phyloP scores from a whole-genome alignment of 2,888 invertebrate genomes.

The Drosophila lutescens region DNA sequence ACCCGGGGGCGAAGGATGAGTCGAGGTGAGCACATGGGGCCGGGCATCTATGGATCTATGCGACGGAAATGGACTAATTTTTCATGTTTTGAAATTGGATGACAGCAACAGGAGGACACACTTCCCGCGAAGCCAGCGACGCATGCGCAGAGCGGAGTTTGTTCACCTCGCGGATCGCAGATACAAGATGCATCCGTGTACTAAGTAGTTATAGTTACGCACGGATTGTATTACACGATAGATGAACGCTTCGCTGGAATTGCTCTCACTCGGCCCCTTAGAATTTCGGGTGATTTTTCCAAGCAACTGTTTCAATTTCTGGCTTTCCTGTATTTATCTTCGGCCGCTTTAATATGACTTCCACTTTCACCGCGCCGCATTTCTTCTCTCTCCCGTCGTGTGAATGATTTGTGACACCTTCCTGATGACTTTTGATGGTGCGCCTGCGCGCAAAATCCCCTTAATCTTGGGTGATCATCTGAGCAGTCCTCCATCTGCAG shows the following conservation, averaged over 20 bases:
- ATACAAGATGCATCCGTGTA: constrained; percentile 43
- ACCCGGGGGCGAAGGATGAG: constrained; percentile 41
- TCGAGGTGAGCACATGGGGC: constrained; percentile 29
- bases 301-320: constrained; percentile 76
- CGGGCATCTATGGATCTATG: constrained; percentile 19
- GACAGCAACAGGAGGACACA: constrained; percentile 58
- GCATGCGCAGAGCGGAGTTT: constrained; percentile 71
- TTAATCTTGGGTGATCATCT: constrained; percentile 27
- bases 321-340: constrained; percentile 66
- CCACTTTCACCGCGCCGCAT: constrained; percentile 52
- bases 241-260: constrained; percentile 50
- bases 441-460: constrained; percentile 48
- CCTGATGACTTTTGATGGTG: constrained; percentile 54
- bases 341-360: constrained; percentile 67
- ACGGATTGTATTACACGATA: constrained; percentile 74
- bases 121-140: constrained; percentile 35
- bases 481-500: constrained; percentile 21
- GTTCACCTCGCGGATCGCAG: constrained; percentile 62
- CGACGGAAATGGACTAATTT: constrained; percentile 65
- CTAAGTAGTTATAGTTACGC: constrained; percentile 74
- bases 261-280: constrained; percentile 7
- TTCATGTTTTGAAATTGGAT: constrained; percentile 72
- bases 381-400: constrained; percentile 27
- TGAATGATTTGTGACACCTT: constrained; percentile 81
- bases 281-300: constrained; percentile 62